Base-by-base conservation (phyloP, 2,113 vertebrate species). In the Hippocampus barbouri region DNA sequence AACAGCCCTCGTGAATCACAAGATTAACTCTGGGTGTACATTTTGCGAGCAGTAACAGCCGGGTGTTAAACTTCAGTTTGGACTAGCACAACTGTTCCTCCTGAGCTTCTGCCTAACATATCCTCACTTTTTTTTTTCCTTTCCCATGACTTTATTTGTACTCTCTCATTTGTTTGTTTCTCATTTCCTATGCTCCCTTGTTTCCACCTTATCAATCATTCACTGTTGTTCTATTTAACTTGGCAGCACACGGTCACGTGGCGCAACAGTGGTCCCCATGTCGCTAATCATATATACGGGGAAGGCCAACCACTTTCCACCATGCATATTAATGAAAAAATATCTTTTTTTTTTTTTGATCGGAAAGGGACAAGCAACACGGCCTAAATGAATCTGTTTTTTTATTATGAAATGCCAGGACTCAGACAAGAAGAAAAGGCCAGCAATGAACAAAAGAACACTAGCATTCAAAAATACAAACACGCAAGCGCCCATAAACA, bases 121-220 rank as follows among this genome's bases (percentile, higher is more conserved):
- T 15, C 56, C 43, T 69, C 74, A 73, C 72, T 75, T 60, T 47
- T 61, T 68, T 7, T 66, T 45, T 30, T 20, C 61, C 70, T 67
- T 27, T 51, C 15, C 30, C 54, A n/a, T 25, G 34, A 12, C 54
- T 38, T 62, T 27, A 64, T 69, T 64, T 41, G 74, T 66, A 15
- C 51, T 38, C 25, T 47, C 53, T 7, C 34, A 60, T 54, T 70
- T 69, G 21, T 27, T 30, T 53, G 27, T 73, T 60, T 65, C 15
- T 51, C 23, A 51, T 73, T 41, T 76, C 69, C 56, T 21, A 68
- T 5, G 34, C 34, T 49, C 59, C 59, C 25, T 57, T 72, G 18
- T 30, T 27, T 61, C 30, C 11, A 20, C 23, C 16, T 15, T 27
- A 79, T 86, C 79, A 79, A 78, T 77, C 80, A 83, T 85, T 83